Percentiles rank a stretch among this genome's conserved stretches.
Evolutionary conservation across 2,797 vertebrate genomes (phyloP).

Genomic region (Australoheros facetus): DNA sequence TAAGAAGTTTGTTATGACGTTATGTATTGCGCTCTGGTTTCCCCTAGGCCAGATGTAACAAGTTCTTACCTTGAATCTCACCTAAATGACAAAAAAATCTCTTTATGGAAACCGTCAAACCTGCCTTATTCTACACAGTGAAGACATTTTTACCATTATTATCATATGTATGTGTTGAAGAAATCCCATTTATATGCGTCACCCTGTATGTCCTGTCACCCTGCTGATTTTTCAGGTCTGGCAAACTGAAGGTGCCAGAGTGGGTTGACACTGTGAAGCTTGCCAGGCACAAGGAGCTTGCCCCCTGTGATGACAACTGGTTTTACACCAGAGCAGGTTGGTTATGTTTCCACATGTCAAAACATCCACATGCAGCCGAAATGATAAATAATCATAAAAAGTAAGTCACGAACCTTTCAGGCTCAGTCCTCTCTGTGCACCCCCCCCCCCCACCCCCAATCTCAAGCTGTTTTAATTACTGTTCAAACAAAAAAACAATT

Average conservation of each 20-base stretch:
- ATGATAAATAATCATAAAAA: background rate
- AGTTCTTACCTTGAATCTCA: background rate
- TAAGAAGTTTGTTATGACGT: background rate
- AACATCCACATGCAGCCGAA: background rate
- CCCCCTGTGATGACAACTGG: constrained; percentile 88
- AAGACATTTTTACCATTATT: background rate
- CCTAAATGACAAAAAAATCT: background rate
- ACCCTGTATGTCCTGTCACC: background rate
- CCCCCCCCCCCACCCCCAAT: background rate
- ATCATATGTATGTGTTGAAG: background rate
- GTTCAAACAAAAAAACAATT: background rate
- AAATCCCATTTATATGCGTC: background rate
- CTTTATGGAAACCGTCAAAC: background rate
- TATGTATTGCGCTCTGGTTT: too few relatives aligned
- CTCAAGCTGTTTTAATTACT: constrained; percentile 9
- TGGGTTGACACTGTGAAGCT: constrained; percentile 90
- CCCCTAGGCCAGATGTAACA: too few relatives aligned
- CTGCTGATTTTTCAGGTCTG: constrained; percentile 78
- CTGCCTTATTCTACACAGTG: background rate
- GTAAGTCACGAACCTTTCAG: background rate
- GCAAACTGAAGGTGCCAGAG: constrained; percentile 88
- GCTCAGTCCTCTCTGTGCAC: background rate
- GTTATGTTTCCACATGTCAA: constrained; percentile 19
- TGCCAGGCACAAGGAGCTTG: constrained; percentile 86
- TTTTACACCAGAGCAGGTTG: constrained; percentile 88